Conservation (phyloP, 2,888 invertebrate species). For the Leptopilina drosophilae region DNA sequence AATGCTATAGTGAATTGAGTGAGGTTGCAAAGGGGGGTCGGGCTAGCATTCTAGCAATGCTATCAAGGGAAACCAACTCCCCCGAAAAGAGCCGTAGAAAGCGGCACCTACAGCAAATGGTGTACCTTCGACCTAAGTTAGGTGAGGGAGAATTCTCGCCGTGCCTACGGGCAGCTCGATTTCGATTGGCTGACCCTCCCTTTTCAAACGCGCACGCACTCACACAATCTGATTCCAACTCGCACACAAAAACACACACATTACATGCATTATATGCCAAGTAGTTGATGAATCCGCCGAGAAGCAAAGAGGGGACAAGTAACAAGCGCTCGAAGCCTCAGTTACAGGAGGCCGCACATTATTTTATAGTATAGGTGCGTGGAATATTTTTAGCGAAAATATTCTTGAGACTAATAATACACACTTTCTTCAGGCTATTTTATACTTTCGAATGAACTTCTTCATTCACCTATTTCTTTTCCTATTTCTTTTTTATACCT, state of each 20-base stretch:
- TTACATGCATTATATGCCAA: constrained; percentile 22
- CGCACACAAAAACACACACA: constrained; percentile 1
- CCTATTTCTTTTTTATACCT: too few relatives aligned
- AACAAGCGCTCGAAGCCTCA: constrained; percentile 21
- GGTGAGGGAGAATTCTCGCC: constrained; percentile 33
- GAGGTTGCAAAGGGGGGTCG: constrained; percentile 26
- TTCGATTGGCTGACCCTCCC: constrained; percentile 39
- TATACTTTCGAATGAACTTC: not conserved
- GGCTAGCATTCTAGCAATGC: constrained; percentile 40
- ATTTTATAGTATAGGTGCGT: not conserved
- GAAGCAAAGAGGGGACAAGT: constrained; percentile 35
- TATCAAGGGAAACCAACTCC: constrained; percentile 39
- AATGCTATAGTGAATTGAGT: constrained; percentile 30
- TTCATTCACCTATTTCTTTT: not conserved
- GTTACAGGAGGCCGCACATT: constrained; percentile 16
- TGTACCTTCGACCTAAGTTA: constrained; percentile 41
- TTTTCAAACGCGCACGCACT: constrained; percentile 37
- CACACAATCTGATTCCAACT: constrained; percentile 4
- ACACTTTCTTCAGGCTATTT: not conserved
- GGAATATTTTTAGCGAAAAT: constrained; percentile 10
- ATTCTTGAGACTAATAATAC: not conserved
- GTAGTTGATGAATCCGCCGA: constrained; percentile 32
- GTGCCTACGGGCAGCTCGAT: constrained; percentile 38
- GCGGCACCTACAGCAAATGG: constrained; percentile 40
- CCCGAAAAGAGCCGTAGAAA: constrained; percentile 40